A percentile compares a stretch with the other conserved stretches of the same genome.
Conservation (phyloP, 2,797 vertebrate genomes). For the Rhinophrynus dorsalis region DNA sequence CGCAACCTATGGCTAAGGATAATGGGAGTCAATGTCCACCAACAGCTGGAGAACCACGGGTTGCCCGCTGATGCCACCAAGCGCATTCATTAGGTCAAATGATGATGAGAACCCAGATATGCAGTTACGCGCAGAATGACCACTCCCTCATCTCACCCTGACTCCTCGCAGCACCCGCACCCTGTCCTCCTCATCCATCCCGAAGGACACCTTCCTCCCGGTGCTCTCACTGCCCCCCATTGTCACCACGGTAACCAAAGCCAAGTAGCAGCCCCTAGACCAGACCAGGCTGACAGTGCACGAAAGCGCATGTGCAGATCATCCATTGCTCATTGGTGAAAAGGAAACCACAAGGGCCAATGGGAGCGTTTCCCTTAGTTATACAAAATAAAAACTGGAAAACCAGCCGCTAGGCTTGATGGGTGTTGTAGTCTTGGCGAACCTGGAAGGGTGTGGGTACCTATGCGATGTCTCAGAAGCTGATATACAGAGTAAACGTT, state of each 20-base stretch:
- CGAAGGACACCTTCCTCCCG: conserved; percentile 83
- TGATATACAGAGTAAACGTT: too few relatives aligned
- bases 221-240: conserved; percentile 85
- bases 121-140: too few relatives aligned
- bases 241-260: conserved; percentile 9
- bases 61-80: too few relatives aligned
- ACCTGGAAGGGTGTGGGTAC: not conserved
- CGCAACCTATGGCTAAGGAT: too few relatives aligned
- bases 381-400: not conserved
- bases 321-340: conserved; percentile 49
- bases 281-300: not conserved
- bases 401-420: conserved; percentile 8
- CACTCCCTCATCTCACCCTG: conserved; percentile 82
- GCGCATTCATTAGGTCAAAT: too few relatives aligned
- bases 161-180: conserved; percentile 87
- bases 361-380: not conserved
- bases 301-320: conserved; percentile 38
- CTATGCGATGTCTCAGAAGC: not conserved
- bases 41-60: too few relatives aligned
- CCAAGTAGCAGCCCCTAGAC: not conserved
- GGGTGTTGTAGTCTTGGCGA: conserved; percentile 56
- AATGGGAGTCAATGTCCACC: too few relatives aligned
- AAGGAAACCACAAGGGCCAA: not conserved
- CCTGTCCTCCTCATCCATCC: conserved; percentile 82
- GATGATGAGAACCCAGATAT: too few relatives aligned